phyloP scores from a whole-genome alignment of 1,140 invertebrate species.

The Asbolus verrucosus region DNA sequence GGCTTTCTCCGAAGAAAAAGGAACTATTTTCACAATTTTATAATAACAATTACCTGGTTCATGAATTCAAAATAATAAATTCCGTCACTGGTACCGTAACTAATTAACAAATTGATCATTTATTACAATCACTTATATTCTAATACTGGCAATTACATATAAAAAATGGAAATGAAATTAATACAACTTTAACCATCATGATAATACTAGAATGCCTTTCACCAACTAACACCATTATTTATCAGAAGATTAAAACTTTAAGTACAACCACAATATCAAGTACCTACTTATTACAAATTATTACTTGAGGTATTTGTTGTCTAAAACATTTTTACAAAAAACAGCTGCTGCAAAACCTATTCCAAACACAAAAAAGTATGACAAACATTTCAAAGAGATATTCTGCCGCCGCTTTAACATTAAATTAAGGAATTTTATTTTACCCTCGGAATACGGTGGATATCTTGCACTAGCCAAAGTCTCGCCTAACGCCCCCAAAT shows the following conservation, averaged over 20 bases:
- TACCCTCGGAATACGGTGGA: constrained; percentile 85
- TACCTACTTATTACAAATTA: too few relatives aligned
- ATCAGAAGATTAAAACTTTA: too few relatives aligned
- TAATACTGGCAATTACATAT: too few relatives aligned
- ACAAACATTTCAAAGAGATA: constrained; percentile 8
- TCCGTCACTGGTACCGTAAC: too few relatives aligned
- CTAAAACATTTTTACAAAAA: constrained; percentile 9
- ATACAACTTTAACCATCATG: not conserved
- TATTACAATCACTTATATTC: too few relatives aligned
- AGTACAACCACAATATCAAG: not conserved
- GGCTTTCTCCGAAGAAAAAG: too few relatives aligned
- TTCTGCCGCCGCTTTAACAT: constrained; percentile 67
- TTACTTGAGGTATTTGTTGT: not conserved
- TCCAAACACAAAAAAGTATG: constrained; percentile 4
- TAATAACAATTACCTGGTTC: too few relatives aligned
- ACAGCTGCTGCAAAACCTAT: constrained; percentile 11
- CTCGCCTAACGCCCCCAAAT: constrained; percentile 78
- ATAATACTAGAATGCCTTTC: too few relatives aligned
- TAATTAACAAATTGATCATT: too few relatives aligned
- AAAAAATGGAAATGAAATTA: not conserved
- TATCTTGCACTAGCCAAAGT: constrained; percentile 75
- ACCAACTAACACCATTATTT: too few relatives aligned
- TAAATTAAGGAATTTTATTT: constrained; percentile 73
- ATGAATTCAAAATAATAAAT: too few relatives aligned
- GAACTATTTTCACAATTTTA: too few relatives aligned